phyloP scores from a whole-genome alignment of 2,888 invertebrate genomes.

The Calameuta filiformis region DNA sequence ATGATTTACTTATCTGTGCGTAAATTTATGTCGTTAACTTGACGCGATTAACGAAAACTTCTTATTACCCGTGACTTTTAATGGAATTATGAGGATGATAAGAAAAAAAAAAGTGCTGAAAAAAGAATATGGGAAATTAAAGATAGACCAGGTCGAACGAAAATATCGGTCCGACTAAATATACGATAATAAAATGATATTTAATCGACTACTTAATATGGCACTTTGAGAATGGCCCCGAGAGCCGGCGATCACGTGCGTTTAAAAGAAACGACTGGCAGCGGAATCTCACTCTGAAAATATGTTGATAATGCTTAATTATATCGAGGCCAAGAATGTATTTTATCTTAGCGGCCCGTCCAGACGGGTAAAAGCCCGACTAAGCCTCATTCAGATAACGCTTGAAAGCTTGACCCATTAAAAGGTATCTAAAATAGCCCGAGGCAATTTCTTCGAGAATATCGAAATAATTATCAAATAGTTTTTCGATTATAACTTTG shows the following conservation, averaged over 20 bases:
- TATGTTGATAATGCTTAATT: conserved; percentile 47
- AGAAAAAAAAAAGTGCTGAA: neutral
- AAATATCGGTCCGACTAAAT: neutral
- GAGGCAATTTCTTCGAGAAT: conserved; percentile 54
- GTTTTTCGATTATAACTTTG: conserved; percentile 49
- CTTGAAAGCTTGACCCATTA: conserved; percentile 64
- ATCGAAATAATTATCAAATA: conserved; percentile 57
- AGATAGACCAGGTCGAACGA: neutral
- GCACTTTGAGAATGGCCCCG: neutral
- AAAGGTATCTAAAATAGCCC: conserved; percentile 58
- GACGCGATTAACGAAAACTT: neutral
- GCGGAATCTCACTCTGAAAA: conserved; percentile 53
- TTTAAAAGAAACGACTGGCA: conserved; percentile 56
- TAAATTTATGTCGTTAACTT: neutral
- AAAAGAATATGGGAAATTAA: neutral
- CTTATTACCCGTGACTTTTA: neutral
- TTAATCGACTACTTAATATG: neutral
- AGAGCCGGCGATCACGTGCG: conserved; percentile 19
- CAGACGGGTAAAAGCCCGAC: conserved; percentile 56
- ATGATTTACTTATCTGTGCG: neutral
- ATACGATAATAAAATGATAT: neutral
- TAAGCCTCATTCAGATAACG: conserved; percentile 58
- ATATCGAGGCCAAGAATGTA: conserved; percentile 48
- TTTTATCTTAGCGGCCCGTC: conserved; percentile 53
- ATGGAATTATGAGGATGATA: neutral